Conservation (phyloP, 2,888 invertebrate genomes). For the Stegophylla sp. region DNA sequence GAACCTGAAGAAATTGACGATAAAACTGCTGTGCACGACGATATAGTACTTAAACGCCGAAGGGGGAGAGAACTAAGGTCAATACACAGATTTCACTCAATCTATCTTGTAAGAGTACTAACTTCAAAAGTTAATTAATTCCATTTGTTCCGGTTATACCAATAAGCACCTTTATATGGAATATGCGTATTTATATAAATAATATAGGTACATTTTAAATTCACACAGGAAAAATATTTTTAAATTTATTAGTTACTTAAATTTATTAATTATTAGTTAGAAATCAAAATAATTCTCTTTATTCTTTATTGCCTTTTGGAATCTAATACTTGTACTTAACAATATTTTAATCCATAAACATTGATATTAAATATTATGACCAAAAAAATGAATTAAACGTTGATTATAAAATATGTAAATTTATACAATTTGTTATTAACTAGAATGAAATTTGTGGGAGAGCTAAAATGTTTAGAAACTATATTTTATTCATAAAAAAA, state of each 20-base stretch:
- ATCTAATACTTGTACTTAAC: no score
- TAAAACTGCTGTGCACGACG: conserved; percentile 46
- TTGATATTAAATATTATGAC: no score
- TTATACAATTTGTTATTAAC: no score
- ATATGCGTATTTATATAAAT: neutral
- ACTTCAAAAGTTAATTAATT: neutral
- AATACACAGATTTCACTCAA: conserved; percentile 36
- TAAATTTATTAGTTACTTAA: neutral
- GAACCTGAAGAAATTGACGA: conserved; percentile 55
- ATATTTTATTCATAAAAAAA: no score
- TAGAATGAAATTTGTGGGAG: no score
- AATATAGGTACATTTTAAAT: neutral
- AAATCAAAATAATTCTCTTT: no score
- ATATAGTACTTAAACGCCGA: conserved; percentile 14
- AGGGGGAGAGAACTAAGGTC: conserved; percentile 20
- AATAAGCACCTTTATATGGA: neutral
- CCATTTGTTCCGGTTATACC: neutral
- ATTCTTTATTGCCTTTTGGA: no score
- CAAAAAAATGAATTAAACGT: no score
- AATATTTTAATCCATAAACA: no score
- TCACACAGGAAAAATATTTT: neutral
- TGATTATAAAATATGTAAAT: no score
- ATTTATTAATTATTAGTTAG: no score
- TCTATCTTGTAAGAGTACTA: conserved; percentile 7
- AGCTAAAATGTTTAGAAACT: no score